Conservation (phyloP, 2,113 vertebrate genomes). For the Antennarius striatus region DNA sequence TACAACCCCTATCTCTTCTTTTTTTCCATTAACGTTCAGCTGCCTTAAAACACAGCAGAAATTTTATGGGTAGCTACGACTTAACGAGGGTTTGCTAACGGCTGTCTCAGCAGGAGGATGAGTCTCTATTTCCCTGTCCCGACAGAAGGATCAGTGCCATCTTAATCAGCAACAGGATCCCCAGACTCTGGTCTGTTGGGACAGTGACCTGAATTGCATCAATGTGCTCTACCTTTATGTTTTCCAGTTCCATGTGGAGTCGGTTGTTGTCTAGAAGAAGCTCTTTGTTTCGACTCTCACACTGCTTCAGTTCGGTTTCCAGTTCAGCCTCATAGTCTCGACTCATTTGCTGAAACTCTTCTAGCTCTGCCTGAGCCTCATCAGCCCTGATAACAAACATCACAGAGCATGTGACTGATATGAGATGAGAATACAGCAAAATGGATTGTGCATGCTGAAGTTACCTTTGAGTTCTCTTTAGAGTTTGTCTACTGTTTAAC, state of each 20-base stretch:
- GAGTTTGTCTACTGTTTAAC: no score
- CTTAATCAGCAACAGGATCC: slow-evolving; percentile 19
- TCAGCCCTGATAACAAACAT: slow-evolving; percentile 79
- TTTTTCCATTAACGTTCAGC: slow-evolving; percentile 25
- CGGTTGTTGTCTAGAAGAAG: slow-evolving; percentile 87
- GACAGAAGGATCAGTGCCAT: neutral
- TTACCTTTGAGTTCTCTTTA: neutral
- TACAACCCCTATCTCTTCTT: neutral
- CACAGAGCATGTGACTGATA: neutral
- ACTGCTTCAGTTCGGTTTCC: slow-evolving; percentile 91
- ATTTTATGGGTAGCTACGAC: slow-evolving; percentile 38
- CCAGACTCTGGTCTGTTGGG: neutral
- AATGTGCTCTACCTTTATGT: slow-evolving; percentile 82
- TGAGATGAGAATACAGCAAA: no score
- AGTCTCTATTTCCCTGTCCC: neutral
- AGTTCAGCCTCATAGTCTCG: slow-evolving; percentile 95
- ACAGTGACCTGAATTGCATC: neutral
- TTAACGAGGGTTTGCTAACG: slow-evolving; percentile 8
- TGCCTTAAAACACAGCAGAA: slow-evolving; percentile 47
- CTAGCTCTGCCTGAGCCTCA: slow-evolving; percentile 87
- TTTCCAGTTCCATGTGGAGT: slow-evolving; percentile 88
- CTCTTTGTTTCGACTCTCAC: slow-evolving; percentile 90
- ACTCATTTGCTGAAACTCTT: slow-evolving; percentile 97
- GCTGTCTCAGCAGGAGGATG: neutral
- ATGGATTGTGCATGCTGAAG: no score